Evolutionary conservation across 2,113 vertebrate species (phyloP).

Genomic region (Plecotus auritus): DNA sequence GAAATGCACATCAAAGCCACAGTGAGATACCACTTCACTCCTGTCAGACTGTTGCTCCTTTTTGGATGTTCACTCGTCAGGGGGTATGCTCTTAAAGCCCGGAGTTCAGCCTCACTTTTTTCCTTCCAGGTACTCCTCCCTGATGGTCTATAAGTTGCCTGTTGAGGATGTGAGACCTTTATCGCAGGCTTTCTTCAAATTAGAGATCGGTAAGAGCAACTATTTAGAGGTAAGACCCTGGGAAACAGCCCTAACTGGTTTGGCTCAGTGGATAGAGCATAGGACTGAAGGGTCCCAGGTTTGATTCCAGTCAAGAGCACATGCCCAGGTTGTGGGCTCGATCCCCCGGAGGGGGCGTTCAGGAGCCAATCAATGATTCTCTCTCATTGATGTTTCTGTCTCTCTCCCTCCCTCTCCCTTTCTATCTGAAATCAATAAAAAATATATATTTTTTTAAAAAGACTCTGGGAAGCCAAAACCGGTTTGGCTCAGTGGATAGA

Average conservation of each 20-base stretch:
- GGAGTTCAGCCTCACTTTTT: not conserved
- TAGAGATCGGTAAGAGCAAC: constrained; percentile 87
- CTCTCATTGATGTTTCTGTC: no score
- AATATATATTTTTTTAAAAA: not conserved
- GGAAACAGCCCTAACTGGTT: not conserved
- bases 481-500: no score
- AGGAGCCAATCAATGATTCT: no score
- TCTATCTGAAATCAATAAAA: no score
- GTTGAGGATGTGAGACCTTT: constrained; percentile 87
- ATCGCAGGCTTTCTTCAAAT: constrained; percentile 85
- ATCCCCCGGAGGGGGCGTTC: no score
- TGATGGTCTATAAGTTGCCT: constrained; percentile 90
- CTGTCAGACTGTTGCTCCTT: not conserved
- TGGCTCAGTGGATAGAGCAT: no score
- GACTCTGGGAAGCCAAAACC: not conserved
- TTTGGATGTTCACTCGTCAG: not conserved
- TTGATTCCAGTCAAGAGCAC: no score
- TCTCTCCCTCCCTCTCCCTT: no score
- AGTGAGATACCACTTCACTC: not conserved
- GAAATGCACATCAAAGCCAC: not conserved
- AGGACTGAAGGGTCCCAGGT: no score
- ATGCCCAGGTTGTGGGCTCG: no score
- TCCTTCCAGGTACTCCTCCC: constrained; percentile 41
- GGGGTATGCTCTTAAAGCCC: not conserved
- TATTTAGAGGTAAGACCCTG: not conserved